These are phyloP conservation scores for Vesta saturnalis DNA, from an alignment of 2,888 invertebrate genomes.

Conservation along the genomic window DNA sequence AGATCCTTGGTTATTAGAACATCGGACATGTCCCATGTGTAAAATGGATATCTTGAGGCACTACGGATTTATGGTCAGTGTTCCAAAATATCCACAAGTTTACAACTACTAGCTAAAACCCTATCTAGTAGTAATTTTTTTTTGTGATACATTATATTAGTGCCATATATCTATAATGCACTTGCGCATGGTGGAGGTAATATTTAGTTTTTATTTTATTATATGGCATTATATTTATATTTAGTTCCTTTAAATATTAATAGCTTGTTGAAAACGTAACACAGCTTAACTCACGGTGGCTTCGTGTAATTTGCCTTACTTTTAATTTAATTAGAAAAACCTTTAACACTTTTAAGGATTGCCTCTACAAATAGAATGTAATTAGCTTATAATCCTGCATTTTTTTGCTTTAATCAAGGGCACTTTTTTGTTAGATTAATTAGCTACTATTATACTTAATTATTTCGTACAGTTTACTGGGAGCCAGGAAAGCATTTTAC, in stretches of 20 bases:
- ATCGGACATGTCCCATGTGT: slow-evolving; percentile 96
- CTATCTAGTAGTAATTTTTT: slow-evolving; percentile 35
- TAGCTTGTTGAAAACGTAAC: neutral
- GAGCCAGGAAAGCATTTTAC: slow-evolving; percentile 85
- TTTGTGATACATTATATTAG: slow-evolving; percentile 49
- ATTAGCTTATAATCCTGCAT: neutral
- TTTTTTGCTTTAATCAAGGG: too few species aligned
- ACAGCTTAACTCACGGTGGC: slow-evolving; percentile 2
- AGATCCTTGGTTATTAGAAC: slow-evolving; percentile 95
- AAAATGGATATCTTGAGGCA: slow-evolving; percentile 94
- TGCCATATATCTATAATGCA: slow-evolving; percentile 43
- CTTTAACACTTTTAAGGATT: slow-evolving; percentile 20
- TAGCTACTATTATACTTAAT: neutral
- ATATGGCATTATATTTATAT: slow-evolving; percentile 14
- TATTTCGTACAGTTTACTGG: slow-evolving; percentile 73
- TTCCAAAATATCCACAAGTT: slow-evolving; percentile 53
- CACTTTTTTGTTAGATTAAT: neutral
- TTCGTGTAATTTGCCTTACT: neutral
- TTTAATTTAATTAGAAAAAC: slow-evolving; percentile 5
- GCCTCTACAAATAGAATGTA: neutral
- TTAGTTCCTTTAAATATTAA: too few species aligned
- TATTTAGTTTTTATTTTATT: slow-evolving; percentile 44
- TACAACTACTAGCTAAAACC: slow-evolving; percentile 46
- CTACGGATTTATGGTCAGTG: slow-evolving; percentile 86
- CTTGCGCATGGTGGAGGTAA: slow-evolving; percentile 57